phyloP scores from a whole-genome alignment of 1,140 invertebrate species.

The Homalodisca vitripennis region DNA sequence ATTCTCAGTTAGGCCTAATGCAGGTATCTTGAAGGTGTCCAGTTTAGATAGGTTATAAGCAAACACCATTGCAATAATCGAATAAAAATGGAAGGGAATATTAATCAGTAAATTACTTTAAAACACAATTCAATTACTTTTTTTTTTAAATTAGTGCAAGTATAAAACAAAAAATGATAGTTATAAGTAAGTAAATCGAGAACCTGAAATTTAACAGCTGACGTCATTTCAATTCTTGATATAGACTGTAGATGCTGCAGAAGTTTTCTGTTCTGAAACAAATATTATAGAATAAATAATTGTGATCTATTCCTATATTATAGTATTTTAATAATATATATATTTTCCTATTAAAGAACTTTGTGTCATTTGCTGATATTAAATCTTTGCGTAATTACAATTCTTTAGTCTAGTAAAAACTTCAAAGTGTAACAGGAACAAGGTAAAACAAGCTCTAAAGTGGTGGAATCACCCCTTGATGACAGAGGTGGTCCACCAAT shows the following conservation, averaged over 20 bases:
- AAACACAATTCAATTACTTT: too few relatives aligned
- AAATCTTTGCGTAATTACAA: too few relatives aligned
- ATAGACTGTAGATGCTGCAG: not conserved
- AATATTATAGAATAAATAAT: not conserved
- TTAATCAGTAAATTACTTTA: not conserved
- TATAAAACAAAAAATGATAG: too few relatives aligned
- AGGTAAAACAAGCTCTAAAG: too few relatives aligned
- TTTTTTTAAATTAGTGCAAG: too few relatives aligned
- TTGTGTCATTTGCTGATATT: not conserved
- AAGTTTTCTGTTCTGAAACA: not conserved
- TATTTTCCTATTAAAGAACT: not conserved
- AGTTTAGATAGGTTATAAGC: not conserved
- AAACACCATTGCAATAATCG: not conserved
- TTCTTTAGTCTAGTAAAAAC: too few relatives aligned
- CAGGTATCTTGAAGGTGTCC: not conserved
- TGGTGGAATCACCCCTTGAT: too few relatives aligned
- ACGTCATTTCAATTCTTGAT: not conserved
- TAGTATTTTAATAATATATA: not conserved
- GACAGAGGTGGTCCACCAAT: too few relatives aligned
- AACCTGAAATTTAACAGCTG: not conserved
- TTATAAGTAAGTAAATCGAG: not conserved
- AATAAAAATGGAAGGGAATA: not conserved
- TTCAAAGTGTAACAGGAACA: too few relatives aligned
- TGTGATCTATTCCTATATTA: not conserved
- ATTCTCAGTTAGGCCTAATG: too few relatives aligned